Conservation (phyloP, 2,797 vertebrate species). For the Podarcis lilfordi region DNA sequence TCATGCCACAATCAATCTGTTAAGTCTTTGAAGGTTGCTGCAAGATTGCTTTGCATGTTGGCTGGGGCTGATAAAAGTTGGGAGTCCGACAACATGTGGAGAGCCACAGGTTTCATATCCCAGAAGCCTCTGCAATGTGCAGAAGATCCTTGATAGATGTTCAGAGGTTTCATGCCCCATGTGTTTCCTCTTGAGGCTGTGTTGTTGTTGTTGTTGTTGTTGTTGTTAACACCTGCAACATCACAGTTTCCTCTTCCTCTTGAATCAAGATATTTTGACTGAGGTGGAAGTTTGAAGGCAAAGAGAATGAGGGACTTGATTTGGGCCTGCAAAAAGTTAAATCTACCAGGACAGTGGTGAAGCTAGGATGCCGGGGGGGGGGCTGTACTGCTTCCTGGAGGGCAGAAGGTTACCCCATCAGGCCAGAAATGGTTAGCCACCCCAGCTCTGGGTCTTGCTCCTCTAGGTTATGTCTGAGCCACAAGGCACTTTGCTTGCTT, state of each 20-base stretch:
- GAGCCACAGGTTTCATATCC: background rate
- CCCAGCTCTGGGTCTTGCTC: too few relatives aligned
- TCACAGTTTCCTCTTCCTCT: background rate
- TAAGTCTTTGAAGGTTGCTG: too few relatives aligned
- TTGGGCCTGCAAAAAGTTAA: background rate
- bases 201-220: too few relatives aligned
- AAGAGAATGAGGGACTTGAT: background rate
- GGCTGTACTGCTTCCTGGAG: background rate
- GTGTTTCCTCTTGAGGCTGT: background rate
- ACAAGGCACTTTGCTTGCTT: too few relatives aligned
- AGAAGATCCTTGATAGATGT: background rate
- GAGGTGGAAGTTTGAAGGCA: background rate
- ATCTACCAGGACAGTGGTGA: background rate
- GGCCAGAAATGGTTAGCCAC: too few relatives aligned
- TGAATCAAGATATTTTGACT: background rate
- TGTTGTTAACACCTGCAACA: background rate
- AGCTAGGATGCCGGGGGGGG: background rate
- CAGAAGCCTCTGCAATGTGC: background rate
- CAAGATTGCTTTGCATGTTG: too few relatives aligned
- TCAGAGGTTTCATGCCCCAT: background rate
- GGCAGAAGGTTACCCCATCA: background rate
- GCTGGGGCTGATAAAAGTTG: too few relatives aligned
- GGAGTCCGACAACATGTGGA: too few relatives aligned
- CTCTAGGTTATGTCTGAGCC: too few relatives aligned
- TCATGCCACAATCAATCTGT: too few relatives aligned